Percentiles rank a stretch among this genome's conserved stretches.
Conservation (phyloP, 2,113 vertebrate genomes). For the Desmodus rotundus region DNA sequence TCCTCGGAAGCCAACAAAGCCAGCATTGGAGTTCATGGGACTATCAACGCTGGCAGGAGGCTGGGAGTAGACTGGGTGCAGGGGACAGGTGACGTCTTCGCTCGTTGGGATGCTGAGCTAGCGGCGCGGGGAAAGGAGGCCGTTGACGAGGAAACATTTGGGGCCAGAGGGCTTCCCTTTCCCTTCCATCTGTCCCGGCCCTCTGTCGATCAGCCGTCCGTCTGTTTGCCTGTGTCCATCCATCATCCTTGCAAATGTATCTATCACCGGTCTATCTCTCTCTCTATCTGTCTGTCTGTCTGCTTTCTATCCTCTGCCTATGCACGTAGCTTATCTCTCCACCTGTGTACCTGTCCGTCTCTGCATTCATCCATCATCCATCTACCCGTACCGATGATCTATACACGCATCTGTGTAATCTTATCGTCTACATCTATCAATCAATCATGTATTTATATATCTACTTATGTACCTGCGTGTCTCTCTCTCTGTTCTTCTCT, state of each 20-base stretch:
- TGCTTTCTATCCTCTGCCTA: too few relatives aligned
- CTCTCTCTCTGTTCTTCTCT: background rate
- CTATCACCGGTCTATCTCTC: background rate
- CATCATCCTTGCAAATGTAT: background rate
- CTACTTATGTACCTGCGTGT: background rate
- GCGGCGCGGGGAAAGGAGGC: too few relatives aligned
- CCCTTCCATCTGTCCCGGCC: accelerated
- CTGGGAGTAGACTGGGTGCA: accelerated
- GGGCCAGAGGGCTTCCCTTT: too few relatives aligned
- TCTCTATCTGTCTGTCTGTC: too few relatives aligned
- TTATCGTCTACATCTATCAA: too few relatives aligned
- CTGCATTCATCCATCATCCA: background rate
- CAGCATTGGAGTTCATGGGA: too few relatives aligned
- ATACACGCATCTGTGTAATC: too few relatives aligned
- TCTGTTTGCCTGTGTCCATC: background rate
- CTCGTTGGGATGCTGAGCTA: too few relatives aligned
- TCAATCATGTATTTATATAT: accelerated
- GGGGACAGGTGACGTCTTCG: too few relatives aligned
- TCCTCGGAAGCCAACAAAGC: too few relatives aligned
- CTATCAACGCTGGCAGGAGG: too few relatives aligned
- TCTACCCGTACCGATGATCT: accelerated
- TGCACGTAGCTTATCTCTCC: too few relatives aligned
- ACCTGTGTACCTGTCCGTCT: background rate
- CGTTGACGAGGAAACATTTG: accelerated
- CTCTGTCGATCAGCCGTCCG: background rate